Evolutionary conservation across 2,797 vertebrate species (phyloP).

Genomic region (Acomys russatus): DNA sequence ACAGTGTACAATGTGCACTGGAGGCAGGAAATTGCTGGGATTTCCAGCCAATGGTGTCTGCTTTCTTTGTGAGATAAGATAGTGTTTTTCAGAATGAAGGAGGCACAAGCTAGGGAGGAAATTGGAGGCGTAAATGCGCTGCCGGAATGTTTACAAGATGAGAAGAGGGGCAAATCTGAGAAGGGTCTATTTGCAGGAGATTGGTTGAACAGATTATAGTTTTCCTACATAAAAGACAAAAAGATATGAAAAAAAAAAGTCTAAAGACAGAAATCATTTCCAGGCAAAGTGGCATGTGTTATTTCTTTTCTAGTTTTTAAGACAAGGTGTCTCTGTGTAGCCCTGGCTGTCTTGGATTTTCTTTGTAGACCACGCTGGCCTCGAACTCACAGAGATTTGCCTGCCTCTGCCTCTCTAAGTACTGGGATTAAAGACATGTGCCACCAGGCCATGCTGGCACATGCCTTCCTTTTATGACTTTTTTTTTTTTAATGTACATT

Average conservation of each 20-base stretch:
- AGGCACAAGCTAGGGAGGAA: background rate
- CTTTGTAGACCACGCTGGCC: too few species aligned
- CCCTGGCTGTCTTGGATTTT: too few species aligned
- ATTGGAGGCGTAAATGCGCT: constrained; percentile 4
- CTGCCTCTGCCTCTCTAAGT: too few species aligned
- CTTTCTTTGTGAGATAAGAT: constrained; percentile 53
- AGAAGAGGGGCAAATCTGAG: background rate
- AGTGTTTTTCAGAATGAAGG: constrained; percentile 20
- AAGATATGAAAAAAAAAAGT: background rate
- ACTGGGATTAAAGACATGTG: too few species aligned
- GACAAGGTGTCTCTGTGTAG: too few species aligned
- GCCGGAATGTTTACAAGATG: constrained; percentile 35
- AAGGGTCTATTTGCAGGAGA: background rate
- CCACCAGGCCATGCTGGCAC: background rate
- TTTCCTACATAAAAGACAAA: background rate
- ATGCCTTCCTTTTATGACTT: background rate
- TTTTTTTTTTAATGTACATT: background rate
- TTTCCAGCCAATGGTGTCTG: constrained; percentile 27
- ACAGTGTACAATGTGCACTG: background rate
- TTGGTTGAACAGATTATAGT: background rate
- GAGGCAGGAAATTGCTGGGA: constrained; percentile 20
- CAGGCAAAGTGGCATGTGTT: background rate
- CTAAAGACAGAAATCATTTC: background rate
- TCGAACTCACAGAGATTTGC: too few species aligned
- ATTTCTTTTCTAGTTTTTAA: too few species aligned